Percentiles rank a stretch among this genome's conserved stretches.
These are phyloP conservation scores for Phortica okadai DNA, from an alignment of 2,888 invertebrate genomes.

Conservation along the genomic window DNA sequence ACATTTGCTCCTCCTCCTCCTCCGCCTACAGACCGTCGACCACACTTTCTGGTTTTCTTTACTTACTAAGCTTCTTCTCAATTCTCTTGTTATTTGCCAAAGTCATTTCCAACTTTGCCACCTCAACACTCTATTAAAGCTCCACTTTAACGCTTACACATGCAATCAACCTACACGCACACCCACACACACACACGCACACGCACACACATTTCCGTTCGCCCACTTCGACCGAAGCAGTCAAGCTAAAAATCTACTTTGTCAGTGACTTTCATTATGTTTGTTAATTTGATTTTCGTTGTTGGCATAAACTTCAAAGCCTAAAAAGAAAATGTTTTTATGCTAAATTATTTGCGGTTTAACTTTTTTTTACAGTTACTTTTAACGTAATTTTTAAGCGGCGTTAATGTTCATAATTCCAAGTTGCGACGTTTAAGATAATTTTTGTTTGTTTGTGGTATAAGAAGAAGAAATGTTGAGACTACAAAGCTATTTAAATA, in stretches of 20 bases:
- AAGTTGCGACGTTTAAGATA: not conserved
- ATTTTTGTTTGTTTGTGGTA: no score
- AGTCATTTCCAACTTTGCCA: no score
- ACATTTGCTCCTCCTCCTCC: no score
- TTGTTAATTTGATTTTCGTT: constrained; percentile 49
- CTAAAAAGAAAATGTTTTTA: not conserved
- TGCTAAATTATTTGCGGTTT: not conserved
- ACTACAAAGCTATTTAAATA: no score
- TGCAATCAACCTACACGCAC: not conserved
- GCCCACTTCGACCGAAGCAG: not conserved
- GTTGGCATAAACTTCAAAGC: constrained; percentile 3
- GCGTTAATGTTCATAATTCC: not conserved
- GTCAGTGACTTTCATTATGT: constrained; percentile 40
- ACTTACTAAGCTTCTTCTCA: no score
- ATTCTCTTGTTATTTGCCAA: no score
- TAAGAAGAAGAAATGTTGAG: no score
- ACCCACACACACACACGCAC: not conserved
- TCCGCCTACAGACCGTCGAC: no score
- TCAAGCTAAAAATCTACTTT: constrained; percentile 3
- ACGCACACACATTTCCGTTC: not conserved
- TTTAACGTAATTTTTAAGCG: not conserved
- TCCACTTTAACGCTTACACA: no score
- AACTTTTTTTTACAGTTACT: no score
- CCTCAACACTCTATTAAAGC: no score
- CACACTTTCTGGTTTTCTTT: no score